These are phyloP conservation scores for Acanthurus lineatus DNA, from an alignment of 2,797 vertebrate species.

Conservation along the genomic window DNA sequence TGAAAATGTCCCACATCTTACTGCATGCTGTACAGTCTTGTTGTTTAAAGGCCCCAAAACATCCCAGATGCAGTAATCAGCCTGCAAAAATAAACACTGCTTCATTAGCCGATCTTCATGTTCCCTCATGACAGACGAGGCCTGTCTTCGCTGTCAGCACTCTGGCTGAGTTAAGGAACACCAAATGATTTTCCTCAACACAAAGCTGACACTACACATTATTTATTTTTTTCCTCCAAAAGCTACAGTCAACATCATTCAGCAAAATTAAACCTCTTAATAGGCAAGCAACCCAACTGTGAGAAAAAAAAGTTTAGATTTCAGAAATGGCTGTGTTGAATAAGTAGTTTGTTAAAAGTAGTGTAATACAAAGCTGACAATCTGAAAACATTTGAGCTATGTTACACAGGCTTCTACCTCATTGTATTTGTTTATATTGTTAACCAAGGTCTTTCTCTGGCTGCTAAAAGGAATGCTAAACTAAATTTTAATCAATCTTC, in stretches of 20 bases:
- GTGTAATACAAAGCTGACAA: slow-evolving; percentile 41
- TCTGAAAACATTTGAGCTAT: slow-evolving; percentile 47
- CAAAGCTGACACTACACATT: slow-evolving; percentile 63
- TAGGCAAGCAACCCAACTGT: slow-evolving; percentile 60
- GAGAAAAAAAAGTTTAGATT: slow-evolving; percentile 23
- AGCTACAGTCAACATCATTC: slow-evolving; percentile 69
- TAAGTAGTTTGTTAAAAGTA: slow-evolving; percentile 32
- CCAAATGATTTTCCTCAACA: slow-evolving; percentile 72
- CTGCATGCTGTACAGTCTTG: slow-evolving; percentile 15
- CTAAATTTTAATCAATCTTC: slow-evolving; percentile 38
- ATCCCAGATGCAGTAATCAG: slow-evolving; percentile 48
- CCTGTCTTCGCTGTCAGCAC: slow-evolving; percentile 72
- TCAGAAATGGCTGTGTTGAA: slow-evolving; percentile 42
- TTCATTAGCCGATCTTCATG: slow-evolving; percentile 50
- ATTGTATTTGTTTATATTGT: slow-evolving; percentile 40
- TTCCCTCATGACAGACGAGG: slow-evolving; percentile 59
- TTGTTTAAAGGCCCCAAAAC: slow-evolving; percentile 29
- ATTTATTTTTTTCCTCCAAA: slow-evolving; percentile 71
- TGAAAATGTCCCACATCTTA: slow-evolving; percentile 19
- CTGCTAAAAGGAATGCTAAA: slow-evolving; percentile 48
- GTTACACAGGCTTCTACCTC: slow-evolving; percentile 48
- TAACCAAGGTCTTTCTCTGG: slow-evolving; percentile 41
- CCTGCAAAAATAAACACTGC: slow-evolving; percentile 35
- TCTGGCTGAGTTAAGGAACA: slow-evolving; percentile 71
- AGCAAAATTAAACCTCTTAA: slow-evolving; percentile 67